Base-by-base conservation (phyloP, 2,797 vertebrate genomes). In the Molossus alvarezi region DNA sequence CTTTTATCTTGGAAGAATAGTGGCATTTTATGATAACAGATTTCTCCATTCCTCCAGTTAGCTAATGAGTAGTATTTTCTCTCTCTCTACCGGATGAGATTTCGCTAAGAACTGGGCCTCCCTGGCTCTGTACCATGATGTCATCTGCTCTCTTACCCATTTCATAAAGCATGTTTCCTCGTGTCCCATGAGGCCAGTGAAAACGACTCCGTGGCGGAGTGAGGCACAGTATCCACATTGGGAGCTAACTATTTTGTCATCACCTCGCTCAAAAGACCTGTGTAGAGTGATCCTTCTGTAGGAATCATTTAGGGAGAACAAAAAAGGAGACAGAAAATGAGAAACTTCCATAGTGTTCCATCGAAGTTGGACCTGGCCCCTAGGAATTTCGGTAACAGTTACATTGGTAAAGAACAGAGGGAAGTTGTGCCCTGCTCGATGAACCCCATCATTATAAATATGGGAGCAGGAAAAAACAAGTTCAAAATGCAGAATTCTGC, bases 1-100 rank as follows among this genome's bases (percentile, higher is more conserved):
- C 29, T 94, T 93, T 27, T 29, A 58, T 91, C 87, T 60, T 88
- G 71, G 89, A 85, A 97, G 93, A 53, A 76, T 71, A 51, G 5
- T 91, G 23, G 57, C n/a, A 18, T 89, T 80, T 96, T 94, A 53
- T 25, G 33, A 73, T 53, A 81, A 80, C 27, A 79, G 82, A 79
- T 37, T 90, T 89, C n/a, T 13, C 37, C 12, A 83, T 88, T 23
- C 18, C 0, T 83, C 1, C 51, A 65, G 29, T 79, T 82, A 81
- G 9, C 55, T 53, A 21, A 77, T 51, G 45, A n/a, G 12, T 82
- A 37, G 3, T 53, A 25, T 95, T 91, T 94, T 93, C n/a, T 69
- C 72, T 80, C 48, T 80, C 37, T 37, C 2, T 29, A 1, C 6
- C 73, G 73, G 37, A 9, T 79, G 33, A 60, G 5, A 55, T 37